Conservation (phyloP, 2,113 vertebrate species). For the Regulus satrapa region DNA sequence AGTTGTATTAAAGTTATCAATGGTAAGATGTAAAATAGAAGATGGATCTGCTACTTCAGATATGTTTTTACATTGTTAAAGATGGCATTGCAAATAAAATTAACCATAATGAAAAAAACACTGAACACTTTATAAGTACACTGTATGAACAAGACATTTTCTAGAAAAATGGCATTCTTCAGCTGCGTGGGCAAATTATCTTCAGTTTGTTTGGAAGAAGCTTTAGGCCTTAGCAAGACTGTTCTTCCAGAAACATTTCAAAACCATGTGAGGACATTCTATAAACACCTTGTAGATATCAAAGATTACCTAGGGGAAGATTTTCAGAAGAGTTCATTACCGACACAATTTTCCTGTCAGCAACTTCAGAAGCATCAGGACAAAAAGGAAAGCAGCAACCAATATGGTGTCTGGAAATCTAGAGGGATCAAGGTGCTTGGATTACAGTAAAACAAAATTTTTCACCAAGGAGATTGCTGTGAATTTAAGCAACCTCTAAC, state of each 20-base stretch:
- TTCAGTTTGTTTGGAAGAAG: neutral
- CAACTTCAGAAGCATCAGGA: neutral
- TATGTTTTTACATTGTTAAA: neutral
- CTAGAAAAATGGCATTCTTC: neutral
- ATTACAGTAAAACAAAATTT: neutral
- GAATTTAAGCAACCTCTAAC: neutral
- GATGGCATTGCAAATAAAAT: neutral
- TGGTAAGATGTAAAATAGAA: neutral
- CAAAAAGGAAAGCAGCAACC: neutral
- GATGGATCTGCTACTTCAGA: neutral
- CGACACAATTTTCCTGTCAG: neutral
- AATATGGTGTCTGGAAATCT: neutral
- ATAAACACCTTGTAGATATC: neutral
- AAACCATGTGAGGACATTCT: neutral
- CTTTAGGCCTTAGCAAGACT: neutral
- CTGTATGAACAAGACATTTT: neutral
- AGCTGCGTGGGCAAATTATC: neutral
- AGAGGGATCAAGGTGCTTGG: neutral
- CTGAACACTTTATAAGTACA: neutral
- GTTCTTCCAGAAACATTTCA: neutral
- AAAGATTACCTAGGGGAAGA: neutral
- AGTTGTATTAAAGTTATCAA: neutral
- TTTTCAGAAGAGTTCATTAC: neutral
- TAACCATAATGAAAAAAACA: neutral
- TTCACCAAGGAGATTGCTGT: neutral